These are phyloP conservation scores for Danio jaintianensis DNA, from an alignment of 2,797 vertebrate species.

Conservation along the genomic window DNA sequence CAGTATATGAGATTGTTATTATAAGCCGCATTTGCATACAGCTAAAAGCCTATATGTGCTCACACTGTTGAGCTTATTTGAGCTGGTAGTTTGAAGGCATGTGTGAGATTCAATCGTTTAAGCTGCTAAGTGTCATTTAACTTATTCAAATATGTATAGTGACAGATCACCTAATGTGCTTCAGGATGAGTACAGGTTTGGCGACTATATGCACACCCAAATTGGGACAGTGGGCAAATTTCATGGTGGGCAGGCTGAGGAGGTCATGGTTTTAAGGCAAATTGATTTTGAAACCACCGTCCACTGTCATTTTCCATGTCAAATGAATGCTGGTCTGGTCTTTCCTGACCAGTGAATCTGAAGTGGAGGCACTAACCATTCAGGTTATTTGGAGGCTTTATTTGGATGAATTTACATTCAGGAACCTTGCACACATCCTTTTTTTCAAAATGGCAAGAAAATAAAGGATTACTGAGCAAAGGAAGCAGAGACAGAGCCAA, in stretches of 20 bases:
- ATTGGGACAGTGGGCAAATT: slow-evolving; percentile 67
- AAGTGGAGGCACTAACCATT: slow-evolving; percentile 71
- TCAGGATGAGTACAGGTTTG: slow-evolving; percentile 26
- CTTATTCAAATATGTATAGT: slow-evolving; percentile 36
- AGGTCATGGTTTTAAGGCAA: slow-evolving; percentile 79
- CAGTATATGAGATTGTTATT: slow-evolving; percentile 23
- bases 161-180: slow-evolving; percentile 6
- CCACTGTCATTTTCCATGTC: slow-evolving; percentile 82
- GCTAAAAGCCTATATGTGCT: neutral
- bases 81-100: slow-evolving; percentile 6
- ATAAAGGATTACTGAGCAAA: slow-evolving; percentile 69
- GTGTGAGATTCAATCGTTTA: slow-evolving; percentile 9
- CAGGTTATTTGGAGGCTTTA: slow-evolving; percentile 72
- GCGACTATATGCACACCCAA: slow-evolving; percentile 9
- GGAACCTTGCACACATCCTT: slow-evolving; percentile 76
- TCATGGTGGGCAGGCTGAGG: slow-evolving; percentile 66
- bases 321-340: slow-evolving; percentile 76
- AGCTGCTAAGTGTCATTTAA: slow-evolving; percentile 35
- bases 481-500: slow-evolving; percentile 72
- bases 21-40: slow-evolving; percentile 15
- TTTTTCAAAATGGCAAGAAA: slow-evolving; percentile 69
- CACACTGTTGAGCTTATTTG: neutral
- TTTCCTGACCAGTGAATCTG: slow-evolving; percentile 76
- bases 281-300: slow-evolving; percentile 79
- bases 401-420: slow-evolving; percentile 82